Percentiles rank a stretch among this genome's conserved stretches.
Conservation (phyloP, 1,140 invertebrate genomes). For the Drosophila ananassae region DNA sequence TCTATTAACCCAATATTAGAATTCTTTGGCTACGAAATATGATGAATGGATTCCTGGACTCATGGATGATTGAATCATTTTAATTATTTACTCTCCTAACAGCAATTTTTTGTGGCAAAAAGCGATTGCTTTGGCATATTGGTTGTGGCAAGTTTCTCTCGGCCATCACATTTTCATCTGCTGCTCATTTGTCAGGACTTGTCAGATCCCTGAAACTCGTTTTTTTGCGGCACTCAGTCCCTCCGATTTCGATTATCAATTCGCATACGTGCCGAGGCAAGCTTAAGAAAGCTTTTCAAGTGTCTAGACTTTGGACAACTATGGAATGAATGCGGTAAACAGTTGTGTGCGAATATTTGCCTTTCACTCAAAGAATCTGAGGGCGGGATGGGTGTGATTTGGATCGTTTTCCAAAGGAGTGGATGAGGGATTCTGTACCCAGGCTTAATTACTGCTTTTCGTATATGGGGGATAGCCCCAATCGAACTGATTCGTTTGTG, state of each 20-base stretch:
- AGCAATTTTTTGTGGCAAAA: not conserved
- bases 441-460: constrained; percentile 48
- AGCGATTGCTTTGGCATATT: not conserved
- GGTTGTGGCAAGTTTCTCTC: not conserved
- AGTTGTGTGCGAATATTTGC: constrained; percentile 40
- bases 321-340: constrained; percentile 33
- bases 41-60: not conserved
- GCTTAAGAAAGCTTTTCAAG: constrained; percentile 58
- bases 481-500: constrained; percentile 52
- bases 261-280: constrained; percentile 50
- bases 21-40: too few relatives aligned
- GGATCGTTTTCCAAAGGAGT: constrained; percentile 2
- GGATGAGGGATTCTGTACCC: constrained; percentile 7
- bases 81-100: not conserved
- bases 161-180: constrained; percentile 17
- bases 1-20: not conserved
- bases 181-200: constrained; percentile 28
- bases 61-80: not conserved
- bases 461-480: not conserved
- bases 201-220: constrained; percentile 21
- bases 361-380: constrained; percentile 31
- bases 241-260: constrained; percentile 33
- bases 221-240: not conserved
- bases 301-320: constrained; percentile 50
- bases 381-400: constrained; percentile 11